Base-by-base conservation (phyloP, 1,140 invertebrate genomes). In the Achroia grisella region DNA sequence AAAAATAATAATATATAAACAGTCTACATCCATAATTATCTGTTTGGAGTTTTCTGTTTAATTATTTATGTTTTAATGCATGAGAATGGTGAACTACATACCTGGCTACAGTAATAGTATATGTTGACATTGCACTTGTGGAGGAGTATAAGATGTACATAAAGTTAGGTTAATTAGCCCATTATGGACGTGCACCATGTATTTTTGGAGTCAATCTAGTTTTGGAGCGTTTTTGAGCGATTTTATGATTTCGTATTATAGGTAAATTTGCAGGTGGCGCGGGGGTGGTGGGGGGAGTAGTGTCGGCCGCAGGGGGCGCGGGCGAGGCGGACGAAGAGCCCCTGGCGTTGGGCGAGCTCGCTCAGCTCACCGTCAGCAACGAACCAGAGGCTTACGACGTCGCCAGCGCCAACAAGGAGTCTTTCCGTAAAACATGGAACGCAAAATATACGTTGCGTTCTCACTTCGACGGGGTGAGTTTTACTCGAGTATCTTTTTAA, bases 341-440 rank as follows among this genome's bases (percentile, higher is more conserved):
- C 6, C 86, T 98, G 51, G 96, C 95, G 39, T 89, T 99, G 49
- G 97, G 97, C 29, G 97, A 99, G 88, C 89, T 99, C 71, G 97
- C 97, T 35, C 95, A 97, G 86, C 90, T 99, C 45, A 98, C 97
- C 39, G 96, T 98, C 52, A 97, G 94, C 86, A 98, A 98, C 89
- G 97, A 99, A 85, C 94, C 95, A 11, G 97, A 98, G 76, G 91
- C 92, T 45, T 98, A 97, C 81, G 96, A 98, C 89, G 93, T 96
- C 74, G 89, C 94, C 44, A 91, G 93, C 62, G 69, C 72, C 53
- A 93, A 92, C 62, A 98, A 97, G 87, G 97, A 98, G 73, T 93
- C 93, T 45, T 97, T 95, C 88, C 91, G 97, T 68, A 99, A 98
- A 89, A 98, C 96, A 30, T 99, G 97, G 97, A 98, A 95, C 87